These are phyloP conservation scores for Anabacerthia variegaticeps DNA, from an alignment of 2,797 vertebrate genomes.

Conservation along the genomic window DNA sequence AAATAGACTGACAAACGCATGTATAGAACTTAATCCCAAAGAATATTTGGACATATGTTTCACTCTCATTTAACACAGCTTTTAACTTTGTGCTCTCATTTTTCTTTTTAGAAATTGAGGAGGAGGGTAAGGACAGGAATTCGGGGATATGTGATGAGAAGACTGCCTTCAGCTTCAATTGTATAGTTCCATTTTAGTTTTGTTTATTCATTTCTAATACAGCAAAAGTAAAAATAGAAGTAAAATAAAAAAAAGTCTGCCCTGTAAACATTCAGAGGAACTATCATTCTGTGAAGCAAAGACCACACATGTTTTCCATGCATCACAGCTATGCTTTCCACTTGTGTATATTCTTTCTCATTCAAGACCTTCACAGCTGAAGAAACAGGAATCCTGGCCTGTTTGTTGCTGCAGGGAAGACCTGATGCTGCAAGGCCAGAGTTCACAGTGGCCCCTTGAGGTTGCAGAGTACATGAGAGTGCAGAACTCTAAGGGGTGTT, in stretches of 20 bases:
- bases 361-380: not conserved
- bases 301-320: not conserved
- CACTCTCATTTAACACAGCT: not conserved
- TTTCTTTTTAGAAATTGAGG: not conserved
- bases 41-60: not conserved
- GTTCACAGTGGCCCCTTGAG: not conserved
- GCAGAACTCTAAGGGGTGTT: not conserved
- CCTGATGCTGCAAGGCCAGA: not conserved
- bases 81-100: not conserved
- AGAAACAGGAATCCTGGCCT: not conserved
- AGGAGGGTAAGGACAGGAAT: not conserved
- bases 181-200: not conserved
- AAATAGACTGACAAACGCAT: not conserved
- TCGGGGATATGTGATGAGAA: not conserved
- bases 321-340: not conserved
- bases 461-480: not conserved
- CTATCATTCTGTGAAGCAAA: not conserved
- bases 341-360: not conserved
- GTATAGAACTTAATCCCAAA: not conserved
- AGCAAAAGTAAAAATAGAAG: constrained; percentile 2
- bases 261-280: not conserved
- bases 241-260: not conserved
- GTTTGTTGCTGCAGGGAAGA: not conserved
- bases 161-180: not conserved
- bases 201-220: not conserved